Conservation (phyloP, 2,888 invertebrate species). For the Chirona hameri region DNA sequence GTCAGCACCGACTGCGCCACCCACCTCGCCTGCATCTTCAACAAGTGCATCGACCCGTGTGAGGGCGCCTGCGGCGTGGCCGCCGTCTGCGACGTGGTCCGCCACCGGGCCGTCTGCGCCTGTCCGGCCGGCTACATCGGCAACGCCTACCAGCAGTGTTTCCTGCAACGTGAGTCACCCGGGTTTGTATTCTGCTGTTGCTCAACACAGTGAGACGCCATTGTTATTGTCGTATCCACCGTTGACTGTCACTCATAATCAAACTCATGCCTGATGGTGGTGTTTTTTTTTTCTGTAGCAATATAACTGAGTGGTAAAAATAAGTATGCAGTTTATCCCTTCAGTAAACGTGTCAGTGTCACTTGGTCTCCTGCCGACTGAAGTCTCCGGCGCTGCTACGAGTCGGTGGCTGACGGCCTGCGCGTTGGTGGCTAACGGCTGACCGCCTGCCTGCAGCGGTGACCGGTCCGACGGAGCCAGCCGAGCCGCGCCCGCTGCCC, state of each 20-base stretch:
- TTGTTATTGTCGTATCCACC: too few relatives aligned
- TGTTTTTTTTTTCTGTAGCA: too few relatives aligned
- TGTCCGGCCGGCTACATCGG: conserved; percentile 51
- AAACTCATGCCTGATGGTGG: too few relatives aligned
- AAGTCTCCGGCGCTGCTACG: too few relatives aligned
- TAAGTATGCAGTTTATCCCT: too few relatives aligned
- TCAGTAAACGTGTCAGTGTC: too few relatives aligned
- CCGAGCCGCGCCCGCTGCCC: conserved; percentile 66
- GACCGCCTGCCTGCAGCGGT: conserved; percentile 64
- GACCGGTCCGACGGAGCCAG: conserved; percentile 69
- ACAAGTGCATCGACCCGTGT: conserved; percentile 73
- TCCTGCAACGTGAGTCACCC: conserved; percentile 65
- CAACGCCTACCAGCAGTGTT: conserved; percentile 60
- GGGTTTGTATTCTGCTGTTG: background rate
- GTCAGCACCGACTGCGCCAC: conserved; percentile 75
- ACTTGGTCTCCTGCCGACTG: too few relatives aligned
- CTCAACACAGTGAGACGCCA: too few relatives aligned
- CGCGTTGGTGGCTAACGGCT: too few relatives aligned
- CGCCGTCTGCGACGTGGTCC: conserved; percentile 42
- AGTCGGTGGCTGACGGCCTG: conserved; percentile 61
- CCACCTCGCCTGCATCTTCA: conserved; percentile 74
- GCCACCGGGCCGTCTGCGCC: conserved; percentile 42
- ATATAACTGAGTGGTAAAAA: too few relatives aligned
- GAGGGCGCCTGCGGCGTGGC: conserved; percentile 59
- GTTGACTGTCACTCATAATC: too few relatives aligned